Base-by-base conservation (phyloP, 2,888 invertebrate genomes). In the Andricus quercusramuli region DNA sequence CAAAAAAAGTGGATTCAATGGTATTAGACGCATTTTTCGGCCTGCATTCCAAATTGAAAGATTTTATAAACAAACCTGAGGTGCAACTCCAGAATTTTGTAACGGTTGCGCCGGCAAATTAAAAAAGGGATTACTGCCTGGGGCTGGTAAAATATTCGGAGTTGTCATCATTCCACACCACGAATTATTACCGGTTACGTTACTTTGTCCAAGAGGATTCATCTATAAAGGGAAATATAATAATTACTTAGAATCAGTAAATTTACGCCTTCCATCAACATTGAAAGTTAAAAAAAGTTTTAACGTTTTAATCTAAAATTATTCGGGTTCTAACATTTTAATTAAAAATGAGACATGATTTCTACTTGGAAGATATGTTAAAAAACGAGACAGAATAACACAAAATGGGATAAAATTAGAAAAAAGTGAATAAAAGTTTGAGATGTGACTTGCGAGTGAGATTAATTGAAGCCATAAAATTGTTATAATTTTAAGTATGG, bases 111-210 rank as follows among this genome's bases (percentile, higher is more conserved):
- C 66, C 37, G 90, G 84, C 80, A 93, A 86, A 85, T 93, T 93
- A 68, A 93, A 90, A 80, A 93, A 93, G 20, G 92, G 92, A 88
- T 93, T 93, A 77, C 90, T 92, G 76, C 92, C 92, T 8, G 92
- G 92, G 15, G 92, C 91, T 22, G 92, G 92, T 82, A 92, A 92
- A 74, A 92, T 86, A 86, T 91, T 92, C 79, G 91, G 92, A 20
- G 86, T 64, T 1, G 91, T 85, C 66, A 92, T 83, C 90, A 92
- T 90, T 44, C 90, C 90, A 79, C 90, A 91, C 92, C 92, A 92
- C 32, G 92, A 91, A 80, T 92, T 90, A 82, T 90, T 90, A 79
- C 87, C 88, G 66, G 85, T 82, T 81, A 87, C 83, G 79, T 86
- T 87, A 83, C 84, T 85, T 80, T 90, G 90, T 82, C 89, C 90